phyloP scores from a whole-genome alignment of 2,113 vertebrate genomes.

The Zosterops pallidus region DNA sequence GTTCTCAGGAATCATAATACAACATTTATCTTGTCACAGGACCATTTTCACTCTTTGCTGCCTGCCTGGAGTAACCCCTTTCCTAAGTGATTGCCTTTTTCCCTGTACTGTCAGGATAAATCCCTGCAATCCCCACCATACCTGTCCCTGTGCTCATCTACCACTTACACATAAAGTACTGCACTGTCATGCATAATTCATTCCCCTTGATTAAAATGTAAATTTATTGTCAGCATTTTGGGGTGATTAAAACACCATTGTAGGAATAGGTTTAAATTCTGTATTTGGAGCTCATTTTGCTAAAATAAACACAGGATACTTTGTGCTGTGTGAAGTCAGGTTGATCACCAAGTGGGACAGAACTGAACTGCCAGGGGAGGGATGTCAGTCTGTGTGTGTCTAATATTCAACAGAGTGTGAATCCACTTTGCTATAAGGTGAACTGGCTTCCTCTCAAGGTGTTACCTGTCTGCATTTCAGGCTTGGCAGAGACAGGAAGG shows the following conservation, averaged over 20 bases:
- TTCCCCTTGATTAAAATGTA: constrained; percentile 63
- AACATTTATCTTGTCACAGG: neutral
- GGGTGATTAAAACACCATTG: constrained; percentile 19
- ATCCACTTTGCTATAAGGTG: neutral
- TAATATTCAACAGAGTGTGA: neutral
- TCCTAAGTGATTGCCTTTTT: neutral
- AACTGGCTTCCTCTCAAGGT: neutral
- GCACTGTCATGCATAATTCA: constrained; percentile 37
- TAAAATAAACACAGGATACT: neutral
- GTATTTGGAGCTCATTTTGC: neutral
- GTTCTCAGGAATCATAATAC: neutral
- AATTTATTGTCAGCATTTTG: constrained; percentile 18
- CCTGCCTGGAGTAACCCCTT: neutral
- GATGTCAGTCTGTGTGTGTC: neutral
- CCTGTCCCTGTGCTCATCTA: neutral
- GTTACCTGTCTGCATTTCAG: neutral
- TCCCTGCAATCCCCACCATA: neutral
- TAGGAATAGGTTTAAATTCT: constrained; percentile 2
- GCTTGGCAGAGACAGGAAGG: neutral
- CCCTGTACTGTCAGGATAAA: neutral
- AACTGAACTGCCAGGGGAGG: neutral
- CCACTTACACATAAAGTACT: neutral
- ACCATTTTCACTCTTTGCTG: neutral
- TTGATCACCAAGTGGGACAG: neutral
- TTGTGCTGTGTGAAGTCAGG: neutral